Evolutionary conservation across 2,888 invertebrate genomes (phyloP), one percentile per base, ranked within the genome.

Genomic region (Griposia aprilina): DNA sequence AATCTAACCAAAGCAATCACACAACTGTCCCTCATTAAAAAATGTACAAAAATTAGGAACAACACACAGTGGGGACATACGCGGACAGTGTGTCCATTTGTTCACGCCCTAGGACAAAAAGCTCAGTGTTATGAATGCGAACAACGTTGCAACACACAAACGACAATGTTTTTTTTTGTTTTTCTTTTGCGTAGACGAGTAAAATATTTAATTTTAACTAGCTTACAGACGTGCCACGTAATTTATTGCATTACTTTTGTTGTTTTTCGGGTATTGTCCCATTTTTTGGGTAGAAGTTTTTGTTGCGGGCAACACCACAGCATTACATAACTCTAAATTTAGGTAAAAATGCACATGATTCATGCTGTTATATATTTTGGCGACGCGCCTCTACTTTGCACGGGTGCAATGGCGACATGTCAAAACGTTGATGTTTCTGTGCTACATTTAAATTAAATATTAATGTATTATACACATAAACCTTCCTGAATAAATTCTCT

Each of bases 121-220:
- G 89, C 91, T 87, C 89, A 74, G 88, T 90, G 89, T 94, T 93
- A 92, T 94, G 92, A 94, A 94, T 92, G 92, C 91, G 90, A 91
- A 91, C 90, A 92, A 89, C 91, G 90, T 91, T 90, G 91, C 90
- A 90, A 85, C 90, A 90, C 86, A 87, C 88, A 87, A 89, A 89
- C 90, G 86, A 88, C 84, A 87, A 83, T 87, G 85, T 86, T 84
- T 83, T 67, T 78, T 3, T 69, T 52, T 89, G 83, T 84, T 89
- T 91, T 91, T 86, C 87, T 85, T 86, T 88, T 87, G 85, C 84
- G 81, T 79, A 87, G 85, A 87, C 87, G 84, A 88, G 82, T 83
- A 82, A 91, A 91, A 91, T 91, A 90, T 92, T 92, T 90, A 91
- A 91, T 91, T 90, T 90, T 89, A 91, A 91, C 90, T 90, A 90